A percentile compares a stretch with the other conserved stretches of the same genome.
Evolutionary conservation across 2,888 invertebrate species (phyloP).

Genomic region (Argyresthia goedartella): DNA sequence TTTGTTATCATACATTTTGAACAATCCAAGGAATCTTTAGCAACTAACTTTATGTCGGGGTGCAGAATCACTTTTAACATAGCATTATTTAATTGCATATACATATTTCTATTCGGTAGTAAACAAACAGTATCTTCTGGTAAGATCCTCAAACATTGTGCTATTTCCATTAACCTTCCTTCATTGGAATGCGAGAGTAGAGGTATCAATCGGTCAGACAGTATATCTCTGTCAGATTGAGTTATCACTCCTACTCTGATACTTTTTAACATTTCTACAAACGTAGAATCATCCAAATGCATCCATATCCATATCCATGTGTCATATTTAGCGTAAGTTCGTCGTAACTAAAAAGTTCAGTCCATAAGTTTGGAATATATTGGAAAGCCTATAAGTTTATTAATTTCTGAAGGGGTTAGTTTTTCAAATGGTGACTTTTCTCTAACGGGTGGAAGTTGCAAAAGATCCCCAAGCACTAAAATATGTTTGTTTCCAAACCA

Average conservation of each 20-base stretch:
- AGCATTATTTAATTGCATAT: constrained; percentile 20
- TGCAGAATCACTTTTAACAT: constrained; percentile 17
- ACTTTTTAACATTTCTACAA: constrained; percentile 23
- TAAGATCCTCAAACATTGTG: constrained; percentile 14
- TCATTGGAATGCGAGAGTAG: constrained; percentile 10
- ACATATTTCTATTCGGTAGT: constrained; percentile 22
- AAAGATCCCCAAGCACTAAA: constrained; percentile 24
- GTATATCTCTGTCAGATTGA: constrained; percentile 14
- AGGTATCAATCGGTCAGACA: constrained; percentile 13
- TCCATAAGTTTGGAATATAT: constrained; percentile 19
- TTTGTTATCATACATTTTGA: too few relatives aligned
- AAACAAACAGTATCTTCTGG: constrained; percentile 21
- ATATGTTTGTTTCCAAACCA: constrained; percentile 26
- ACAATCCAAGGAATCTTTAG: constrained; percentile 5
- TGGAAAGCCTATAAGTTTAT: constrained; percentile 17
- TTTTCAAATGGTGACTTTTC: constrained; percentile 20
- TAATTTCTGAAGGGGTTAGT: constrained; percentile 15
- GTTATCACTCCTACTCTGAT: constrained; percentile 15
- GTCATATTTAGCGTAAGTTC: constrained; percentile 13
- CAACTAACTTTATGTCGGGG: constrained; percentile 16
- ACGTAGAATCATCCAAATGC: constrained; percentile 14
- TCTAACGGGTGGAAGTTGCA: constrained; percentile 25
- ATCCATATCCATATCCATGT: too few relatives aligned
- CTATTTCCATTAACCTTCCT: constrained; percentile 15
- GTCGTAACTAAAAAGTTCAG: constrained; percentile 16